Conservation (phyloP, 2,888 invertebrate species). For the Ochropleura plecta region DNA sequence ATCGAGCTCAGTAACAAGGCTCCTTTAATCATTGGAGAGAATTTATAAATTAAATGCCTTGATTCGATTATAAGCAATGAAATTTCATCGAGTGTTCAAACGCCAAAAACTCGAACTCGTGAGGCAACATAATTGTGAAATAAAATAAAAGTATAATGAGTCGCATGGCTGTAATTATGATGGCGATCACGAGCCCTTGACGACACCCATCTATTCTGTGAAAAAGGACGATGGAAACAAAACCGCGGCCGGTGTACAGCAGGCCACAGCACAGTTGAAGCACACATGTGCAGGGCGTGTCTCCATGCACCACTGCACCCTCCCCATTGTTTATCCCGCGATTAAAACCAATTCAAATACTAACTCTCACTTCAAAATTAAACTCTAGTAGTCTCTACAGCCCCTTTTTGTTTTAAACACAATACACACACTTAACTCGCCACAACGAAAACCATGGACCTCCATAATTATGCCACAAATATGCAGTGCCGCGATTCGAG, state of each 20-base stretch:
- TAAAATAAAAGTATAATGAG: conserved; percentile 53
- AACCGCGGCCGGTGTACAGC: conserved; percentile 57
- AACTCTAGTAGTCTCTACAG: conserved; percentile 82
- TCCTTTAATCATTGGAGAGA: conserved; percentile 7
- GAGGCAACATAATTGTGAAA: conserved; percentile 36
- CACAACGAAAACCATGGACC: conserved; percentile 75
- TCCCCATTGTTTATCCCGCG: conserved; percentile 90
- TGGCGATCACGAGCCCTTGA: conserved; percentile 64
- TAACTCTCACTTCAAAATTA: conserved; percentile 90
- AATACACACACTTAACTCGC: conserved; percentile 81
- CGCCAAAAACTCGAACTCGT: conserved; percentile 19
- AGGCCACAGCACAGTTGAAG: conserved; percentile 51
- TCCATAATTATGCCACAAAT: conserved; percentile 63
- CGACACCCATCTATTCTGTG: conserved; percentile 67
- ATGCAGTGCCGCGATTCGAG: conserved; percentile 62
- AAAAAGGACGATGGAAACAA: conserved; percentile 63
- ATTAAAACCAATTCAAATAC: conserved; percentile 90
- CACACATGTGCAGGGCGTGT: conserved; percentile 86
- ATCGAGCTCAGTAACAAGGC: conserved; percentile 2
- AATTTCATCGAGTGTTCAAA: conserved; percentile 16
- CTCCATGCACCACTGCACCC: conserved; percentile 81
- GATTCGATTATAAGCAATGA: conserved; percentile 2
- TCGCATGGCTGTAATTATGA: conserved; percentile 61
- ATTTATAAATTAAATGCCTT: conserved; percentile 16
- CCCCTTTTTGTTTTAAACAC: conserved; percentile 88